Conservation (phyloP, 1,140 invertebrate species). For the Drosophila nebulosa region DNA sequence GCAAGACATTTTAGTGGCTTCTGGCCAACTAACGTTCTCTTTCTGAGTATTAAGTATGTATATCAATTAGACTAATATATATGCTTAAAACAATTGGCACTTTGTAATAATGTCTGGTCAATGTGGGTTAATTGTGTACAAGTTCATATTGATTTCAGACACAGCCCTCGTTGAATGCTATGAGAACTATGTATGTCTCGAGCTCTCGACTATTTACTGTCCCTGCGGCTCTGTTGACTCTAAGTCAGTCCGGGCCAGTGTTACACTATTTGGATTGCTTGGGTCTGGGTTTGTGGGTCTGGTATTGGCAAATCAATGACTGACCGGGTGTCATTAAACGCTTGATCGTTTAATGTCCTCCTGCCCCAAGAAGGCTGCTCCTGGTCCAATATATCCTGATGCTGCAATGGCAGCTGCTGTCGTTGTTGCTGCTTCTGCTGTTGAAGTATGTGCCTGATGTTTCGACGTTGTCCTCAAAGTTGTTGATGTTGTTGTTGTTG, state of each 20-base stretch:
- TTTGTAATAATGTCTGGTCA: too few species aligned
- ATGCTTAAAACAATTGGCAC: too few species aligned
- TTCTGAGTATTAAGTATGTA: too few species aligned
- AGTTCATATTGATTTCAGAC: not conserved
- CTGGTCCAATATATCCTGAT: slow-evolving; percentile 2
- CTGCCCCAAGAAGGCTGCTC: slow-evolving; percentile 10
- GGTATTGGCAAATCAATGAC: slow-evolving; percentile 72
- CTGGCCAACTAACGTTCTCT: too few species aligned
- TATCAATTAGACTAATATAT: too few species aligned
- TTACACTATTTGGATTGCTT: slow-evolving; percentile 19
- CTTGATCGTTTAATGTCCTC: slow-evolving; percentile 72
- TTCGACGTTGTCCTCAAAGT: not conserved
- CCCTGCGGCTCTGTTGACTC: slow-evolving; percentile 70
- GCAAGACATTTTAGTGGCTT: too few species aligned
- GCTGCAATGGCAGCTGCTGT: slow-evolving; percentile 8
- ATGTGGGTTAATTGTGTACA: too few species aligned
- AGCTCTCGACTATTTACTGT: slow-evolving; percentile 54
- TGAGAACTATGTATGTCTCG: slow-evolving; percentile 50
- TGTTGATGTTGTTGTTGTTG: too few species aligned
- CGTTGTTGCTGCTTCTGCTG: slow-evolving; percentile 14
- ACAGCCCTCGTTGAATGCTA: slow-evolving; percentile 32
- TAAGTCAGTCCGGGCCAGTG: slow-evolving; percentile 44
- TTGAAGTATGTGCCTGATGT: slow-evolving; percentile 51
- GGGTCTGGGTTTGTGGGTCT: slow-evolving; percentile 3
- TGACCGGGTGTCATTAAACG: slow-evolving; percentile 77